These are phyloP conservation scores for Lymantria dispar DNA, from an alignment of 2,888 invertebrate species.

Conservation along the genomic window DNA sequence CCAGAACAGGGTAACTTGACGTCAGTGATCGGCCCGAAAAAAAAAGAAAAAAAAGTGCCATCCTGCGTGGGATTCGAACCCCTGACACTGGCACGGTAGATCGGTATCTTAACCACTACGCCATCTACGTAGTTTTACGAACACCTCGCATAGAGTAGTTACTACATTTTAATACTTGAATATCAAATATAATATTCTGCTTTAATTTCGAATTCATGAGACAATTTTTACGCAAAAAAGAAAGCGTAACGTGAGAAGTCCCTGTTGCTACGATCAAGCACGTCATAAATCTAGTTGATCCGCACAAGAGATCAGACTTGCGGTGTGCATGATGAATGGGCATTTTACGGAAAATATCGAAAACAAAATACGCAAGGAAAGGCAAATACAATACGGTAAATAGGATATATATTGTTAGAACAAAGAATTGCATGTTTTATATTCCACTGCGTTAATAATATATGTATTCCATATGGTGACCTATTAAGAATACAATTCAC, in stretches of 20 bases:
- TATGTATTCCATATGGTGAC: too few relatives aligned
- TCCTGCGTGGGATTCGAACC: too few relatives aligned
- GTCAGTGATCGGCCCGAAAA: too few relatives aligned
- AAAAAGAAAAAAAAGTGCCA: too few relatives aligned
- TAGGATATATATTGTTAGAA: conserved; percentile 2
- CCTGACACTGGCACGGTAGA: too few relatives aligned
- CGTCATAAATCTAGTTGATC: conserved; percentile 71
- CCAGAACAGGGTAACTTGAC: too few relatives aligned
- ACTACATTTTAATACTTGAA: background rate
- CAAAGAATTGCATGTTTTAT: background rate
- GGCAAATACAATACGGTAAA: conserved; percentile 6
- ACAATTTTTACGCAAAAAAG: conserved; percentile 1
- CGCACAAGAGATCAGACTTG: conserved; percentile 57
- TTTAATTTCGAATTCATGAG: background rate
- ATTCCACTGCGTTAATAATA: background rate
- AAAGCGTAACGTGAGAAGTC: conserved; percentile 1
- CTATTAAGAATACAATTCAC: too few relatives aligned
- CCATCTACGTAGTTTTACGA: too few relatives aligned
- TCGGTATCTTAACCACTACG: too few relatives aligned
- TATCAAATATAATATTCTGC: background rate
- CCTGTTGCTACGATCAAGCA: conserved; percentile 38
- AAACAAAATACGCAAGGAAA: conserved; percentile 10
- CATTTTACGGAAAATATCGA: conserved; percentile 50
- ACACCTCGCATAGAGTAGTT: too few relatives aligned
- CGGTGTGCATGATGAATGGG: conserved; percentile 65